Evolutionary conservation across 2,888 invertebrate species (phyloP).

Genomic region (Stegana nigrithorax): DNA sequence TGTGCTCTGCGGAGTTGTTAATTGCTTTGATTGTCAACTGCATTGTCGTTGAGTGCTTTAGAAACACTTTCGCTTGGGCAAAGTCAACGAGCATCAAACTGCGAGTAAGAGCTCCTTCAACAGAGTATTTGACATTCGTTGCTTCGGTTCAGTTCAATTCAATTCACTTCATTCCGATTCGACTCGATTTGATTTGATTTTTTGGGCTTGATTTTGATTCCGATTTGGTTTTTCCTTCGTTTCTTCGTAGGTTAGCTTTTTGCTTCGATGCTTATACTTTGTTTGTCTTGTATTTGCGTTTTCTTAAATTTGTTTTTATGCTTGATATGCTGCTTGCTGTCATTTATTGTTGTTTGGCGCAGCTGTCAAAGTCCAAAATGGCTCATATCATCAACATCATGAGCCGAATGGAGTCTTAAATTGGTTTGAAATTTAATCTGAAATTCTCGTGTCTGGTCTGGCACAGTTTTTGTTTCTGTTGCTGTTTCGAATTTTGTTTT

Average conservation of each 20-base stretch:
- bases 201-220: too few species aligned
- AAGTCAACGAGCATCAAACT: too few species aligned
- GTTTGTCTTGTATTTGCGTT: neutral
- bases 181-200: too few species aligned
- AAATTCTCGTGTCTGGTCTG: constrained; percentile 15
- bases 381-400: neutral
- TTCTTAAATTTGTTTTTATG: neutral
- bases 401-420: neutral
- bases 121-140: too few species aligned
- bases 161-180: too few species aligned
- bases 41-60: neutral
- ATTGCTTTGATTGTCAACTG: constrained; percentile 6
- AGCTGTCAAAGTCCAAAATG: constrained; percentile 16
- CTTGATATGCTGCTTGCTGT: neutral
- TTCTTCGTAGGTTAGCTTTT: too few species aligned
- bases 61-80: neutral
- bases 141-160: too few species aligned
- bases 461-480: neutral
- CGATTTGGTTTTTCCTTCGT: neutral
- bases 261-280: too few species aligned
- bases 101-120: too few species aligned
- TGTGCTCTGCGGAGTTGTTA: too few species aligned
- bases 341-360: neutral
- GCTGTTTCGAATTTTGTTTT: constrained; percentile 4
- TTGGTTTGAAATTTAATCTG: constrained; percentile 19